These are phyloP conservation scores for Eurois occulta DNA, from an alignment of 2,888 invertebrate genomes.

Conservation along the genomic window DNA sequence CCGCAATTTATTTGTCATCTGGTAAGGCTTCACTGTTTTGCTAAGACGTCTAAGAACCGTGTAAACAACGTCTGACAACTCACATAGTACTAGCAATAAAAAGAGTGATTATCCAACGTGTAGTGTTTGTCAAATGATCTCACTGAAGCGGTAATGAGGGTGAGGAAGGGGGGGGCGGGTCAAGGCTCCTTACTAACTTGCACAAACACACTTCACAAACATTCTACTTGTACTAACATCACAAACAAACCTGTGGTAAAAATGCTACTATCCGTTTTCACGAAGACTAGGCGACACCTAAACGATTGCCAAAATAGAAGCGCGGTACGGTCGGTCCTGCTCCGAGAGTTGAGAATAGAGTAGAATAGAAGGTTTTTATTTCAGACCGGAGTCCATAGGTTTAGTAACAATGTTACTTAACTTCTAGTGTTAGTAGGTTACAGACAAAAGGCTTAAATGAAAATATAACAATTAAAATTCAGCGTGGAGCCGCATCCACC, in stretches of 20 bases:
- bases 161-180: slow-evolving; percentile 7
- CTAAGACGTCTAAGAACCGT: slow-evolving; percentile 3
- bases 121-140: slow-evolving; percentile 55
- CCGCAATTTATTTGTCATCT: background rate
- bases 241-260: background rate
- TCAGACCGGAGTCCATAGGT: too few species aligned
- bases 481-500: too few species aligned
- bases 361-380: too few species aligned
- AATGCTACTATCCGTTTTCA: background rate
- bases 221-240: slow-evolving; percentile 22
- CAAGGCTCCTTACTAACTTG: slow-evolving; percentile 39
- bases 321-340: too few species aligned
- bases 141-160: slow-evolving; percentile 40
- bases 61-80: slow-evolving; percentile 28
- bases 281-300: background rate
- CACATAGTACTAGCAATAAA: slow-evolving; percentile 35
- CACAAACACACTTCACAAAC: slow-evolving; percentile 39
- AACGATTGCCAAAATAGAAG: background rate
- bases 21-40: background rate
- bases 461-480: too few species aligned
- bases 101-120: slow-evolving; percentile 47
- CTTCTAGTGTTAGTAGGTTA: too few species aligned
- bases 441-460: too few species aligned
- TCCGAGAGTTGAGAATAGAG: background rate
- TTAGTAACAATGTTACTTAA: too few species aligned